Base-by-base conservation (phyloP, 2,797 vertebrate species). In the Helicolenus hilgendorfi region DNA sequence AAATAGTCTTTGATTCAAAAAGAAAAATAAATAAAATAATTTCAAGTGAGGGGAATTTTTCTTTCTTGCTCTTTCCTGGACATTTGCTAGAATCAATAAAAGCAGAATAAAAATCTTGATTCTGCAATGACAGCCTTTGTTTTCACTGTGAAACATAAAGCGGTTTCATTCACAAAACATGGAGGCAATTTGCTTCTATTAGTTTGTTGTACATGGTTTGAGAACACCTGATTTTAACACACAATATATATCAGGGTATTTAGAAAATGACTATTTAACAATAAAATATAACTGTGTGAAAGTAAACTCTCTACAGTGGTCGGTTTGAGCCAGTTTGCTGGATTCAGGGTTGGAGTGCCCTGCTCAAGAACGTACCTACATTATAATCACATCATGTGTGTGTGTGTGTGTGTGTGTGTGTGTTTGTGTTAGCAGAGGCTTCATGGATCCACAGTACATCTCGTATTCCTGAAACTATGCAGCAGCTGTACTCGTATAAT, bases 401-500 rank as follows among this genome's bases (percentile, higher is more conserved):
- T 65, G 36, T 71, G 18, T 64, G 49, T 41, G 33, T 27, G 26
- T 53, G 27, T 67, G 64, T 72, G 36, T 13, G 56, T 55, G 22
- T 80, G 18, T 77, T 7, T 71, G 29, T 62, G 18, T 72, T 24
- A 63, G 38, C 35, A 59, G 70, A 69, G 65, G 63, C 45, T 74
- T 65, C 18, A 35, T 72, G 36, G 49, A 79, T 91, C 38, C 83
- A 65, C 41, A 62, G 67, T n/a, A 59, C 56, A 87, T 81, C 71
- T 83, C 11, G 27, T 70, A 73, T 74, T 77, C 29, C 55, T 90
- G 27, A 79, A 91, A 91, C 18, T 74, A 74, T 83, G 77, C 58
- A 85, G 77, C 88, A 91, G 90, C 86, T 93, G 89, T 22, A 70
- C 79, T 85, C 31, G 4, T 74, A 86, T 89, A 83, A 87, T 65